Evolutionary conservation across 2,888 invertebrate genomes (phyloP), one percentile per base, ranked within the genome.

Genomic region (Escarpia spicata): DNA sequence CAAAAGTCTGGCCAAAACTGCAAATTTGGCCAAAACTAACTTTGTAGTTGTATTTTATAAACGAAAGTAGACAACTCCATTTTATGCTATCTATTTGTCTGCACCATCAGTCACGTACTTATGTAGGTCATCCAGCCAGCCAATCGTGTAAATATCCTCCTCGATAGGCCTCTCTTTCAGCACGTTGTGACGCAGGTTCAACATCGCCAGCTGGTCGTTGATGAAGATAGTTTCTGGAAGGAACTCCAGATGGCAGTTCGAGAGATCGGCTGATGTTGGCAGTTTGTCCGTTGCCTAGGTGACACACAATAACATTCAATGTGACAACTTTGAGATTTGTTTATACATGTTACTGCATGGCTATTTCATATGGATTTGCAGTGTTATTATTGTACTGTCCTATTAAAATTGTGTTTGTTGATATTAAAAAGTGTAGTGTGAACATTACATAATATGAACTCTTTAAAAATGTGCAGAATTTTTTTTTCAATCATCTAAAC

Each of bases 101-200:
- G 0, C 26, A 26, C 6, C n/a, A 26, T 75, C 19, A 26, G 26
- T 26, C 6, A 91, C 92, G 15, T 94, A 96, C 96, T 96, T 96
- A 10, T 96, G 95, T 45, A 97, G 95, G 94, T 97, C 97, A 94
- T 97, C 97, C 31, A 97, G 94, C 96, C 96, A 97, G 58, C 97
- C 97, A 45, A 95, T 96, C 92, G 95, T 96, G 94, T 96, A 96
- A 93, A 96, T 95, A 92, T 96, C 96, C 93, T 96, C 96, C 91
- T 96, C 96, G 9, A 96, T 95, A 3, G 96, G 96, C 31, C 96
- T 93, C 91, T 96, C 95, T 92, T 95, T 95, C 93, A 97, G 95
- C 10, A 96, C 96, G 94, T 97, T 97, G 93, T 97, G 96, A 31
- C 97, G 95, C 92, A 97, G 95, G 94, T 97, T 97, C 43, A 97